Base-by-base conservation (phyloP, 1,140 invertebrate species). In the Dinoponera quadriceps region DNA sequence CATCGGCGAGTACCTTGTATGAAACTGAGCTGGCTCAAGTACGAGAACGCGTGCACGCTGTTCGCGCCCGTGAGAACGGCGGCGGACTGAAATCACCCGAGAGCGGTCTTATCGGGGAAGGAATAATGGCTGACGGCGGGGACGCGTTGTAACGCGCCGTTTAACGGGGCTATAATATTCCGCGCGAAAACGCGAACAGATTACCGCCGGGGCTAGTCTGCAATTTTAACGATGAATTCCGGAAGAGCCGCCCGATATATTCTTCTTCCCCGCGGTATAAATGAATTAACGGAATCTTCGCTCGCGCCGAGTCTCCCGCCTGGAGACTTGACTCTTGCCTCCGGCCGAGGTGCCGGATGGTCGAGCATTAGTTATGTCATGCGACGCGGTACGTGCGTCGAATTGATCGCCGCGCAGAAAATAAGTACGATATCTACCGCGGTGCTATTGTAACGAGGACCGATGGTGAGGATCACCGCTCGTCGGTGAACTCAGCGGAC, bases 11-110 rank as follows among this genome's bases (percentile, higher is more conserved):
- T 33, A 73, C 57, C 62, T 59, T 51, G 69, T 33, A 44, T 59
- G 57, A 85, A 85, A 86, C 49, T n/a, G 55, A 82, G 22, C 27
- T 59, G 51, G 66, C 65, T 81, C 54, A 33, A 49, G 60, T 66
- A 66, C 74, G 59, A 51, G 68, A 59, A 71, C n/a, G 38, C 38
- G 55, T 57, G 44, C 65, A 59, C 11, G 33, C 22, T 9, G 27
- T 16, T 38, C 25, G 25, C 55, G 25, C 25, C 25, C 72, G 74
- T 77, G 74, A 77, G 74, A 77, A 77, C 20, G n/a, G n/a, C 29
- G n/a, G 29, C 60, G 5, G n/a, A 66, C 51, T 66, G 60, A 77
- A 77, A 77, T 55, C 48, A n/a, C 60, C 49, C 4, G 38, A 44
- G 38, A 27, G 29, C 16, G 20, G 54, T 33, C 20, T 66, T 66